These are phyloP conservation scores for Lepeophtheirus nordmannii DNA, from an alignment of 2,888 invertebrate genomes.

Conservation along the genomic window DNA sequence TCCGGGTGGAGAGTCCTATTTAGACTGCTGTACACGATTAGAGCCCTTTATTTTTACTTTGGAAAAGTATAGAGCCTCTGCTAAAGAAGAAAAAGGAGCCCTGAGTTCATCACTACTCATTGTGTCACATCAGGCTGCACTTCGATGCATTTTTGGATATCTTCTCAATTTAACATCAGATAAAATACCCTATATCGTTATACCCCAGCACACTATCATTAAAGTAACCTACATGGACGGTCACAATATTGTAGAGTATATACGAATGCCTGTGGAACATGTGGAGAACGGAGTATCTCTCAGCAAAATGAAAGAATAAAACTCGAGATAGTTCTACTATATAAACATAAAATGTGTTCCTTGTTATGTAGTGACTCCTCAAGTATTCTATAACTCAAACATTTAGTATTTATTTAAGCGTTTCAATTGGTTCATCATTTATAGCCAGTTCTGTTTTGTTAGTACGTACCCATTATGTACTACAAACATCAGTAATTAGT, in stretches of 20 bases:
- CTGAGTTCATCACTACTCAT: background rate
- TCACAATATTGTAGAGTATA: slow-evolving; percentile 6
- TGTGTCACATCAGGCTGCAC: slow-evolving; percentile 11
- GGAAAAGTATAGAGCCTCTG: background rate
- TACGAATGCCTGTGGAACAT: slow-evolving; percentile 5
- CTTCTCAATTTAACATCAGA: background rate
- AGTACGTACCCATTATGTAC: too few relatives aligned
- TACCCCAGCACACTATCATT: slow-evolving; percentile 13
- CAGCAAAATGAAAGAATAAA: too few relatives aligned
- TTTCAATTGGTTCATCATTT: too few relatives aligned
- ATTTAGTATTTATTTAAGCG: too few relatives aligned
- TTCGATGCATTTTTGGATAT: slow-evolving; percentile 8
- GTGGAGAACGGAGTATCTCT: background rate
- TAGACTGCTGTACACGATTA: slow-evolving; percentile 5
- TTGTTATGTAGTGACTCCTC: too few relatives aligned
- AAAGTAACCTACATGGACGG: background rate
- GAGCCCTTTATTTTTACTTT: background rate
- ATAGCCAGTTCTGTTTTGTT: too few relatives aligned
- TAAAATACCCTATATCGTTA: background rate
- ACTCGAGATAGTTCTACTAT: too few relatives aligned
- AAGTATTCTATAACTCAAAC: too few relatives aligned
- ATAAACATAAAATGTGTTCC: too few relatives aligned
- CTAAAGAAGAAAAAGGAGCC: too few relatives aligned
- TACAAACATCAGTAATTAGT: too few relatives aligned
- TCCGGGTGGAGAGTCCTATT: slow-evolving; percentile 5